These are phyloP conservation scores for Emys orbicularis DNA, from an alignment of 2,797 vertebrate genomes.

Conservation along the genomic window DNA sequence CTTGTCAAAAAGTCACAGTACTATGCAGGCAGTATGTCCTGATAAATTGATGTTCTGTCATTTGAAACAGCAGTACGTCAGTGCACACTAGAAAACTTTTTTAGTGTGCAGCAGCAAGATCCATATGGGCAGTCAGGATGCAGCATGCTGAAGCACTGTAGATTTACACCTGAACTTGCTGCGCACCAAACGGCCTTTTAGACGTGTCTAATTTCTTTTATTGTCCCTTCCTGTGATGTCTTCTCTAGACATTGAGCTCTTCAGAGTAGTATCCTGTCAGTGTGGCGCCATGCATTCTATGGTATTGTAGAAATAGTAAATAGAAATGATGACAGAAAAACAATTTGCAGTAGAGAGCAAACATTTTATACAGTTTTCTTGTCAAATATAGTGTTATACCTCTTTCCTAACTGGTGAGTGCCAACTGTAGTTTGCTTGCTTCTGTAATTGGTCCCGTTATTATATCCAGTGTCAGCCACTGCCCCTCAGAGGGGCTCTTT, in stretches of 20 bases:
- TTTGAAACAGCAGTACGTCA: background rate
- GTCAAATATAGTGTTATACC: background rate
- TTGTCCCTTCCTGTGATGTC: background rate
- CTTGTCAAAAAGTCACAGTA: background rate
- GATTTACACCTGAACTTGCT: background rate
- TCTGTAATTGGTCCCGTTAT: slow-evolving; percentile 11
- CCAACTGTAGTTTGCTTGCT: background rate
- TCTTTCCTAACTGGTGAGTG: background rate
- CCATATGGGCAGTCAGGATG: background rate
- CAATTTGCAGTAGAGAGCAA: background rate
- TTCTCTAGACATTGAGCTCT: background rate
- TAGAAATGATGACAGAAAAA: background rate
- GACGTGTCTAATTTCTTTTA: background rate
- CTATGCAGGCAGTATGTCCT: background rate
- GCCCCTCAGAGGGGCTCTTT: background rate
- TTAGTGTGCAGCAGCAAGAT: background rate
- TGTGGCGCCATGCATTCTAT: background rate
- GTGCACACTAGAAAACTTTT: background rate
- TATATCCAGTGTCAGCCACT: background rate
- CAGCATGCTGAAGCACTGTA: background rate
- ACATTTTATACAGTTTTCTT: background rate
- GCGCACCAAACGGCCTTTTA: background rate
- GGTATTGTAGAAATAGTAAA: background rate
- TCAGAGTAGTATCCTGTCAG: too few relatives aligned
- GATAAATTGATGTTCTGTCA: background rate